A percentile compares a stretch with the other conserved stretches of the same genome.
phyloP scores from a whole-genome alignment of 2,113 vertebrate genomes.

The Spheniscus mendiculus region DNA sequence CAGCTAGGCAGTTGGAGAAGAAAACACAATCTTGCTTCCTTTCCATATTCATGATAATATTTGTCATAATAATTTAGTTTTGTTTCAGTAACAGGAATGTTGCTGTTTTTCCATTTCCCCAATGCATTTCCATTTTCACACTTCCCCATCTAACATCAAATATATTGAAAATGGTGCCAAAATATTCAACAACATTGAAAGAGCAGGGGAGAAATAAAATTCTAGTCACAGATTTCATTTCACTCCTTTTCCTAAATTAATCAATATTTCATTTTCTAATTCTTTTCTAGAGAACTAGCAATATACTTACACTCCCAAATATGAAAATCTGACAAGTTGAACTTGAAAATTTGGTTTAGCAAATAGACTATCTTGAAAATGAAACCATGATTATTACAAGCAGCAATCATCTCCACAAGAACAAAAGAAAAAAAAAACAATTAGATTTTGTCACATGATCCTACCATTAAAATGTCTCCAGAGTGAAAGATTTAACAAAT shows the following conservation, averaged over 20 bases:
- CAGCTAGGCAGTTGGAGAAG: neutral
- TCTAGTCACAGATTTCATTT: neutral
- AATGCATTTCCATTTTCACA: slow-evolving; percentile 54
- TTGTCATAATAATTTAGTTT: slow-evolving; percentile 59
- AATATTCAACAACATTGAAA: slow-evolving; percentile 8
- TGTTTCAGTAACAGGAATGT: slow-evolving; percentile 31
- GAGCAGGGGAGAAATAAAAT: slow-evolving; percentile 21
- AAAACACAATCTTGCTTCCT: slow-evolving; percentile 1
- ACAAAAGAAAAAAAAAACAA: neutral
- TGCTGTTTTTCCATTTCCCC: slow-evolving; percentile 28
- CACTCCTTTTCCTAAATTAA: neutral
- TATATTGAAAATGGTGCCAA: slow-evolving; percentile 15
- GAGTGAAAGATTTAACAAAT: neutral
- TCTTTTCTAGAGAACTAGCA: neutral
- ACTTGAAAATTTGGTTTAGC: neutral
- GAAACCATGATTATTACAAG: neutral
- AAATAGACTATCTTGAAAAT: neutral
- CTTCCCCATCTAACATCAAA: slow-evolving; percentile 34
- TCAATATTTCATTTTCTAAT: slow-evolving; percentile 9
- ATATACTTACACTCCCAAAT: neutral
- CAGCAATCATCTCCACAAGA: neutral
- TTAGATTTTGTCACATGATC: neutral
- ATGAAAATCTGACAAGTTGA: neutral
- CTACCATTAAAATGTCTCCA: neutral
- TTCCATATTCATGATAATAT: slow-evolving; percentile 59